Conservation (phyloP, 2,113 vertebrate genomes). For the Hippolais icterina region DNA sequence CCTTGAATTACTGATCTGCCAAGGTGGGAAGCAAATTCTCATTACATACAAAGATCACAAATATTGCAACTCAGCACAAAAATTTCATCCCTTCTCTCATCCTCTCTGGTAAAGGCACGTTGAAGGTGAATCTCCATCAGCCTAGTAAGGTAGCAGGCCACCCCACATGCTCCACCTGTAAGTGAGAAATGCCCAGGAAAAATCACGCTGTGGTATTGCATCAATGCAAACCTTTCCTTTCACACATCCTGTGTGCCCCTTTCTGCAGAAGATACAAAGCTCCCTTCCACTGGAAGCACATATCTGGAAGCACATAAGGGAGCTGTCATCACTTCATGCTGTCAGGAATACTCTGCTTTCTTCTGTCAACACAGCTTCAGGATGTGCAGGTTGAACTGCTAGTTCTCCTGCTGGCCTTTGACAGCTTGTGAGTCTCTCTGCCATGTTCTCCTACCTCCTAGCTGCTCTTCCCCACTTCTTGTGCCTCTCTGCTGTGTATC, state of each 20-base stretch:
- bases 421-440: not conserved
- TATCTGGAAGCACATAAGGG: not conserved
- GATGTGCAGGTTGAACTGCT: not conserved
- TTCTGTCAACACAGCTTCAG: not conserved
- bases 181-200: not conserved
- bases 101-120: not conserved
- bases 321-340: not conserved
- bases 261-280: not conserved
- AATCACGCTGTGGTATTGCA: not conserved
- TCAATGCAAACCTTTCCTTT: not conserved
- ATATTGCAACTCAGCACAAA: not conserved
- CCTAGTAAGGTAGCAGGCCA: not conserved
- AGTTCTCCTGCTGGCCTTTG: not conserved
- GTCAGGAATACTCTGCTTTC: not conserved
- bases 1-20: not conserved
- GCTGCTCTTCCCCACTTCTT: not conserved
- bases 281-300: not conserved
- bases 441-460: not conserved
- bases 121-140: not conserved
- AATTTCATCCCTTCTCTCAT: not conserved
- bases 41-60: not conserved
- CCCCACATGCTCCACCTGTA: not conserved
- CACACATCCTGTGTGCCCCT: rapidly evolving
- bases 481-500: rapidly evolving
- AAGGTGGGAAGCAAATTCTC: not conserved